Base-by-base conservation (phyloP, 2,888 invertebrate species). In the Bellardia pandia region DNA sequence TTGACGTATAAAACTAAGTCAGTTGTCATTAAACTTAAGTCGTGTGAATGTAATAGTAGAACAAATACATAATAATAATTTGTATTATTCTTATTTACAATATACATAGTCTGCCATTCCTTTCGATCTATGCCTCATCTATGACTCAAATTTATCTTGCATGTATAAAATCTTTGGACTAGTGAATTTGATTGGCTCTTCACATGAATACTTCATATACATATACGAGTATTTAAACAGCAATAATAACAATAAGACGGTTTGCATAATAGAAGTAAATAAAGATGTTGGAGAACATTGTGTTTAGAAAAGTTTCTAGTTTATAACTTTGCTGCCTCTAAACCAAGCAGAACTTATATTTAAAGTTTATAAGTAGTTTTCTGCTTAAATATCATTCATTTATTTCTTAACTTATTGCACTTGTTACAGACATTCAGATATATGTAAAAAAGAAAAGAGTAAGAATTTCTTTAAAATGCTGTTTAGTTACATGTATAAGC, bases 121-220 rank as follows among this genome's bases (percentile, higher is more conserved):
- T 37, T 37, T 37, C 37, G 1, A 37, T 37, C 37, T 37, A 37
- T 37, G 37, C 6, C 37, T 37, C 6, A 37, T 37, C 37, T 37
- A 5, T 37, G 37, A 37, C 37, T 37, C 5, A 6, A 33, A 23
- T 23, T 23, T 23, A 23, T 23, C 23, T 23, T 23, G 23, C 23
- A 23, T 23, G 23, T 23, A 23, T 23, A 23, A 23, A 23, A 5
- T 13, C n/a, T 45, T 72, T 51, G 23, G 11, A 11, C 2, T 37
- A 60, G 45, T 42, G 37, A 80, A 80, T 64, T 72, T 72, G 64
- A 80, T 80, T 80, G 51, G 62, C 42, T 72, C 62, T 64, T 62
- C 53, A 23, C 51, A 40, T 40, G 40, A 71, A 60, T 16, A 56
- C 72, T 72, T 42, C 3, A 56, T 53, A 23, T 40, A 42, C 23